Evolutionary conservation across 92 coral and sea anemone species (phyloP).

Genomic region (Paragorgia papillata): DNA sequence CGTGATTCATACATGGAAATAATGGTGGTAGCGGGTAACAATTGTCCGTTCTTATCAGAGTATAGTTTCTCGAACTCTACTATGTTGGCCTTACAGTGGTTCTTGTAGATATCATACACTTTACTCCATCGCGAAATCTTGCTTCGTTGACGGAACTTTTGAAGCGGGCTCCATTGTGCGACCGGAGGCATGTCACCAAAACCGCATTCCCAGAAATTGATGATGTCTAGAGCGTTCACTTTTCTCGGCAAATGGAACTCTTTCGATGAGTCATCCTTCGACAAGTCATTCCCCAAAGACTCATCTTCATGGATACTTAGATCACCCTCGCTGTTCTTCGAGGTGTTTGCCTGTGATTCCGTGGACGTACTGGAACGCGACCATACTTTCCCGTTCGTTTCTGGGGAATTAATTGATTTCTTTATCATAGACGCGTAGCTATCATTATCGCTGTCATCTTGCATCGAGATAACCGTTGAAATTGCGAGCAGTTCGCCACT

Average conservation of each 20-base stretch:
- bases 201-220: slow-evolving; percentile 91
- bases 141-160: slow-evolving; percentile 94
- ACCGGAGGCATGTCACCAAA: slow-evolving; percentile 85
- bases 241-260: slow-evolving; percentile 75
- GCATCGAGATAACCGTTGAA: slow-evolving; percentile 79
- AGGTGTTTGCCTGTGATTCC: neutral
- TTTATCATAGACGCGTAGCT: slow-evolving; percentile 36
- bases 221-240: slow-evolving; percentile 93
- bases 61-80: slow-evolving; percentile 76
- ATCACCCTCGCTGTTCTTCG: slow-evolving; percentile 14
- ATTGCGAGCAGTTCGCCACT: slow-evolving; percentile 92
- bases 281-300: neutral
- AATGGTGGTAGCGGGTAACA: slow-evolving; percentile 90
- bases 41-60: slow-evolving; percentile 89
- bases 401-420: slow-evolving; percentile 13
- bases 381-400: slow-evolving; percentile 16
- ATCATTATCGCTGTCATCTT: slow-evolving; percentile 84
- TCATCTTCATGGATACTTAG: neutral
- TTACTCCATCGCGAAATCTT: slow-evolving; percentile 99
- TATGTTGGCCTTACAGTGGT: slow-evolving; percentile 84
- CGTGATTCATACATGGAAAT: slow-evolving; percentile 98
- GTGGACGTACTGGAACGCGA: neutral
- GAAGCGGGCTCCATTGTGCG: slow-evolving; percentile 89
- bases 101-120: slow-evolving; percentile 95
- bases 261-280: neutral